Evolutionary conservation across 2,888 invertebrate genomes (phyloP).

Genomic region (Eurois occulta): DNA sequence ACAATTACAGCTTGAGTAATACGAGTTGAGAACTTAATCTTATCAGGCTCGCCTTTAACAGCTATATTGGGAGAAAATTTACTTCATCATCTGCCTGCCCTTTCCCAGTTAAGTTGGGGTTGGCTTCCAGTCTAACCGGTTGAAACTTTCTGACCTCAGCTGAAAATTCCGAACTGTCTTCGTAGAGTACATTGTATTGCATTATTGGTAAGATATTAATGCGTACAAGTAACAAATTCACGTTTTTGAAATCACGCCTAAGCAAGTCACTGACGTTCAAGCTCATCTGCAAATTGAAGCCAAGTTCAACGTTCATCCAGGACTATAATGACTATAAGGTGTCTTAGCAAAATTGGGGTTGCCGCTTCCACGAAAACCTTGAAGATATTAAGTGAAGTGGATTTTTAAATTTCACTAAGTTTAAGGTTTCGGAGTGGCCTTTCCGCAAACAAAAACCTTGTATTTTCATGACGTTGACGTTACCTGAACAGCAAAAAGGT

Average conservation of each 20-base stretch:
- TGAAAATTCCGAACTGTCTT: neutral
- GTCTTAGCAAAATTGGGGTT: neutral
- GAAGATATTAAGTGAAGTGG: neutral
- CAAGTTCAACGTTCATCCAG: neutral
- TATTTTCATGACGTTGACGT: neutral
- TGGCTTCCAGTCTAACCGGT: neutral
- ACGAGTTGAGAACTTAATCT: neutral
- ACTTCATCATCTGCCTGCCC: neutral
- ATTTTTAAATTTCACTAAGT: neutral
- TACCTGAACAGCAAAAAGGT: neutral
- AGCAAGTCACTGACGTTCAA: no score
- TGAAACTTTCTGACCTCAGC: neutral
- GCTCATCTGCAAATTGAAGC: neutral
- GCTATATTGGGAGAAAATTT: neutral
- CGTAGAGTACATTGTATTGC: no score
- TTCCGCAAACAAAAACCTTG: neutral
- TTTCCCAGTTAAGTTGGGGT: neutral
- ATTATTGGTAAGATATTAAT: no score
- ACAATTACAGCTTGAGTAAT: constrained; percentile 22
- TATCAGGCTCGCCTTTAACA: neutral
- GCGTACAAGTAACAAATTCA: no score
- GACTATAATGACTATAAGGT: neutral
- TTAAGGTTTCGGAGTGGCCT: neutral
- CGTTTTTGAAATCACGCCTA: no score
- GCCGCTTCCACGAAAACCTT: neutral